Evolutionary conservation across 1,140 invertebrate species (phyloP), one percentile per base, ranked within the genome.

Genomic region (Dinoponera quadriceps): DNA sequence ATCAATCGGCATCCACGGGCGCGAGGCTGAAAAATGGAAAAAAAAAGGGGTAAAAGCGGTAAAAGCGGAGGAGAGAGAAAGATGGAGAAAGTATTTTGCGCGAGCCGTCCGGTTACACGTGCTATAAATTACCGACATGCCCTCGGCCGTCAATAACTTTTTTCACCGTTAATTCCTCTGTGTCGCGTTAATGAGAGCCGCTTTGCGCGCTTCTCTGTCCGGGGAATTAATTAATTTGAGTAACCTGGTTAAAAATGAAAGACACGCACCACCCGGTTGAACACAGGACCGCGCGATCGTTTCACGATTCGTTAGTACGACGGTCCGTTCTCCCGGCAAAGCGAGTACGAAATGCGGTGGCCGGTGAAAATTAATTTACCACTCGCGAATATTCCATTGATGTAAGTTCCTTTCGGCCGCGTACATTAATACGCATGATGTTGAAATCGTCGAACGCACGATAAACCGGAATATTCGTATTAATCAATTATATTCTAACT

Each of bases 201-300:
- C 27, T 49, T 20, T 11, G 20, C 25, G 38, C 38, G 57, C 33
- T 60, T 33, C 57, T 44, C 65, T n/a, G 20, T 22, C 27, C 54
- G 55, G 69, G n/a, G 87, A 88, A 88, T 88, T 88, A 88, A 88
- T 88, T 88, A 88, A 83, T 88, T 88, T 85, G 83, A 88, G 51
- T 83, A 88, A 83, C 66, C 83, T 55, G 68, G 85, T 88, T 85
- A 88, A 88, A 88, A 88, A 85, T 88, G 87, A 85, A 83, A 88
- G 75, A 84, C 22, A 71, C 85, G 25, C 44, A 22, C 22, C n/a
- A n/a, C 38, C 18, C 51, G 5, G 49, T 1, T 18, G 51, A n/a
- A 55, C 44, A 49, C 54, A 9, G 33, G n/a, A 51, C 44, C 25
- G 63, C 51, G 22, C 73, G 60, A 85, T 66, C 83, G 84, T 74